Percentiles rank a stretch among this genome's conserved stretches.
phyloP scores from a whole-genome alignment of 2,113 vertebrate genomes.

The Megaleporinus macrocephalus region DNA sequence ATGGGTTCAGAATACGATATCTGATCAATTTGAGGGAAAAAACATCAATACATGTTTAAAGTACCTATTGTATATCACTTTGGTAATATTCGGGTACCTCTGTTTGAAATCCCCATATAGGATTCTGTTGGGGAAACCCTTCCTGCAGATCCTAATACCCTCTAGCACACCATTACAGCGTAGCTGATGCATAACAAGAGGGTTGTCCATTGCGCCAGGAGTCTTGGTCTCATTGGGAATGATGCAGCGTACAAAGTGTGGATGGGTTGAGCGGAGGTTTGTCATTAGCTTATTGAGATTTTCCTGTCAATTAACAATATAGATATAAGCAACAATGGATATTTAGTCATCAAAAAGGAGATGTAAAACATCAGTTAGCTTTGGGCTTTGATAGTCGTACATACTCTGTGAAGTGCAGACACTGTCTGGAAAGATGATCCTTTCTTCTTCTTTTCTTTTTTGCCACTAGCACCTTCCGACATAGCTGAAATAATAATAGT shows the following conservation, averaged over 20 bases:
- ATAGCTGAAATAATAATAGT: constrained; percentile 30
- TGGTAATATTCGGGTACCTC: constrained; percentile 60
- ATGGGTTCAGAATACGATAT: constrained; percentile 54
- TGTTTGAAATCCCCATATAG: constrained; percentile 84
- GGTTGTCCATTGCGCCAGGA: constrained; percentile 90
- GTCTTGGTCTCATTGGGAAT: constrained; percentile 87
- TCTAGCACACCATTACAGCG: constrained; percentile 94
- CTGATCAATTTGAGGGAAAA: constrained; percentile 32
- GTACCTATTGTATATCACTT: background rate
- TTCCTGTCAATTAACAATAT: constrained; percentile 70
- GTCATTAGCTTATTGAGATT: constrained; percentile 89
- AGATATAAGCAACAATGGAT: background rate
- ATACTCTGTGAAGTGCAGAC: constrained; percentile 88
- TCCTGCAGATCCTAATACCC: constrained; percentile 91
- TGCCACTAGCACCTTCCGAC: constrained; percentile 40
- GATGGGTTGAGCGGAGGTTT: constrained; percentile 84
- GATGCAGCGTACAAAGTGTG: constrained; percentile 86
- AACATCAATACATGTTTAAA: background rate
- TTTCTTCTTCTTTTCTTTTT: constrained; percentile 85
- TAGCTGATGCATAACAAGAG: constrained; percentile 94
- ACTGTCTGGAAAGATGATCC: constrained; percentile 93
- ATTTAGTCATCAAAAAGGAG: background rate
- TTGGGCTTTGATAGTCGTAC: background rate
- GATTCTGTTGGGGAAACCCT: constrained; percentile 89
- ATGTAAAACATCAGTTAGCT: background rate